phyloP scores from a whole-genome alignment of 2,797 vertebrate species.

The Squalus acanthias region DNA sequence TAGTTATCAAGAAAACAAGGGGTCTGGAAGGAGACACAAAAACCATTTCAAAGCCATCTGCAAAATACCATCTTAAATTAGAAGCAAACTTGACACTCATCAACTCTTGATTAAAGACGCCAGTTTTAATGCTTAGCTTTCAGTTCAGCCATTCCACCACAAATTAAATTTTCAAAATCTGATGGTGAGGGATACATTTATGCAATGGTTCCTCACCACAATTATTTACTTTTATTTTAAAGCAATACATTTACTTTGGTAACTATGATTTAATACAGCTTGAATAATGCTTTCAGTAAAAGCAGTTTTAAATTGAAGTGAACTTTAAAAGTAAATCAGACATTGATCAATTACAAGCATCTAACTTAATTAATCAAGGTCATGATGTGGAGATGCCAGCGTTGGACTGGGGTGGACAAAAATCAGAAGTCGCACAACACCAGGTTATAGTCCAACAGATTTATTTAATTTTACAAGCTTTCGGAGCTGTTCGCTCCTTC shows the following conservation, averaged over 20 bases:
- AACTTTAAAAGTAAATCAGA: not conserved
- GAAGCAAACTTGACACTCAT: not conserved
- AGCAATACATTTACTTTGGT: not conserved
- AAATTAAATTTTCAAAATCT: not conserved
- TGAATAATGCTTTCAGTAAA: not conserved
- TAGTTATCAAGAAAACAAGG: not conserved
- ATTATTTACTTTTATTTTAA: not conserved
- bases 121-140: not conserved
- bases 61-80: not conserved
- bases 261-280: not conserved
- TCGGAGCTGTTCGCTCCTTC: no score
- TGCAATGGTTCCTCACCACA: not conserved
- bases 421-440: no score
- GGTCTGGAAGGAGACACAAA: not conserved
- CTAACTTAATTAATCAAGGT: not conserved
- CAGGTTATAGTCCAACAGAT: no score
- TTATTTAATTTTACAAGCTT: no score
- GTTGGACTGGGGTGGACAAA: no score
- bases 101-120: not conserved
- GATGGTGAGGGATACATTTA: not conserved
- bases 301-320: not conserved
- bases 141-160: not conserved
- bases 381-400: no score
- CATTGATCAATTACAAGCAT: not conserved
- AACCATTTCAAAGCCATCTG: not conserved